phyloP scores from a whole-genome alignment of 2,888 invertebrate genomes.

The Malacosoma neustria region DNA sequence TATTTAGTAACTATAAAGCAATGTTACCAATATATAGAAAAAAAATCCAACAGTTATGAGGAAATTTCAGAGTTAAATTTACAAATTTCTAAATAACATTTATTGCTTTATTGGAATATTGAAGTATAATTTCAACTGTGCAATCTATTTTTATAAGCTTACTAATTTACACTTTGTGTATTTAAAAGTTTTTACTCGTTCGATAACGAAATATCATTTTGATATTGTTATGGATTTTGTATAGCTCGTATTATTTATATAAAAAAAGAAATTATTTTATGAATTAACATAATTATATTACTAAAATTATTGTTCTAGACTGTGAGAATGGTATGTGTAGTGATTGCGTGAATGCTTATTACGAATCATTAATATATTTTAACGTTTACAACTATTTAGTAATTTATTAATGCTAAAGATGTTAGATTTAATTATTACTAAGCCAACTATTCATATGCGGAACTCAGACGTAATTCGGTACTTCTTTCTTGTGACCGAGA shows the following conservation, averaged over 20 bases:
- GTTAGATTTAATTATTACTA: slow-evolving; percentile 13
- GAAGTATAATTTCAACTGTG: slow-evolving; percentile 37
- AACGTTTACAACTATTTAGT: slow-evolving; percentile 41
- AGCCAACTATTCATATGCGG: no score
- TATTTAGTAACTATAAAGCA: neutral
- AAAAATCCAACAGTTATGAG: slow-evolving; percentile 5
- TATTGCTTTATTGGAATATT: no score
- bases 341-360: slow-evolving; percentile 45
- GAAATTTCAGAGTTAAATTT: slow-evolving; percentile 19
- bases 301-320: slow-evolving; percentile 52
- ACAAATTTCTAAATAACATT: slow-evolving; percentile 16
- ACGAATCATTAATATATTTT: slow-evolving; percentile 43
- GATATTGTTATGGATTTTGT: slow-evolving; percentile 64
- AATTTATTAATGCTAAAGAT: slow-evolving; percentile 33
- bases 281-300: slow-evolving; percentile 46
- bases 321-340: slow-evolving; percentile 51
- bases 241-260: slow-evolving; percentile 63
- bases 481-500: no score
- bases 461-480: no score
- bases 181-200: no score
- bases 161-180: slow-evolving; percentile 51
- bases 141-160: slow-evolving; percentile 69
- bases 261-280: slow-evolving; percentile 45
- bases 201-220: slow-evolving; percentile 56
- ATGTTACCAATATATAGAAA: neutral